Evolutionary conservation across 2,888 invertebrate genomes (phyloP).

Genomic region (Electrophaes corylata): DNA sequence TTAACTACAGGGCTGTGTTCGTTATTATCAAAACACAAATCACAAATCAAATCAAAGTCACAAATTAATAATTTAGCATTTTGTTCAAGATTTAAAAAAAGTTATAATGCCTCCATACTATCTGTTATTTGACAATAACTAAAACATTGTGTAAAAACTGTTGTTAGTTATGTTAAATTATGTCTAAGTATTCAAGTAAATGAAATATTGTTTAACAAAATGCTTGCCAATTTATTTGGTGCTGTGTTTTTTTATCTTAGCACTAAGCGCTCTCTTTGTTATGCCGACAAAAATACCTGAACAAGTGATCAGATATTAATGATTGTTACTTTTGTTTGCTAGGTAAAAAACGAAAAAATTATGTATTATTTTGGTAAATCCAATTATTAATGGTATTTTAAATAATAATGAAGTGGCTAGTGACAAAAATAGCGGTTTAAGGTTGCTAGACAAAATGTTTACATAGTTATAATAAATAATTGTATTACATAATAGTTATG

Average conservation of each 20-base stretch:
- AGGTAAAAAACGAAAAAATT: neutral
- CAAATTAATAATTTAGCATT: neutral
- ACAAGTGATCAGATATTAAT: constrained; percentile 3
- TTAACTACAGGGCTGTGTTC: too few species aligned
- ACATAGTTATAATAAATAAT: constrained; percentile 39
- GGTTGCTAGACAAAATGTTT: constrained; percentile 40
- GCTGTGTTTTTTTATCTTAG: neutral
- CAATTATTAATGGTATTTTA: constrained; percentile 20
- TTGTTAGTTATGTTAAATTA: constrained; percentile 24
- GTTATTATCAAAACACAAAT: too few species aligned
- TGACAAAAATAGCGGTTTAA: constrained; percentile 51
- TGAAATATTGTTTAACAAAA: constrained; percentile 2
- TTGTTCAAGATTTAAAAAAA: neutral
- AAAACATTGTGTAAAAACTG: constrained; percentile 33
- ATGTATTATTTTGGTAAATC: constrained; percentile 8
- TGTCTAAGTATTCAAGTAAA: constrained; percentile 5
- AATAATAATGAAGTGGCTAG: constrained; percentile 54
- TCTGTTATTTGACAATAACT: constrained; percentile 38
- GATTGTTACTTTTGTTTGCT: neutral
- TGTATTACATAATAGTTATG: constrained; percentile 15
- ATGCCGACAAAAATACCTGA: neutral
- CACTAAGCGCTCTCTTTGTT: constrained; percentile 1
- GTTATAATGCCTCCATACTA: neutral
- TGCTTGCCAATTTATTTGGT: constrained; percentile 14
- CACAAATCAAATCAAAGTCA: too few species aligned